These are phyloP conservation scores for Spinibarbus caldwelli DNA, from an alignment of 2,797 vertebrate species.

Conservation along the genomic window DNA sequence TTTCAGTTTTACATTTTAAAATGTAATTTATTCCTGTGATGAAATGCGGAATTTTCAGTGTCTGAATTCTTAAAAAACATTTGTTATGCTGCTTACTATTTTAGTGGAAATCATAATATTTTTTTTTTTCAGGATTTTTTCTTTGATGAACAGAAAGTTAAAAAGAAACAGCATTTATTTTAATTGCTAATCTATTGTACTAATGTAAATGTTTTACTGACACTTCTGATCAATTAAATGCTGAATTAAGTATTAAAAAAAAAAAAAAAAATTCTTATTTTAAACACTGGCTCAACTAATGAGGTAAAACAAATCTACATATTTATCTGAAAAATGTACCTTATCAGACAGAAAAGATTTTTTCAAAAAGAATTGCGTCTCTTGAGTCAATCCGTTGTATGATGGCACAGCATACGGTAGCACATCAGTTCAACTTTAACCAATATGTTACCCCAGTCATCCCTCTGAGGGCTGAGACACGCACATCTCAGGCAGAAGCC, in stretches of 20 bases:
- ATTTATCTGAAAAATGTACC: not conserved
- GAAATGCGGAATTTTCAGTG: not conserved
- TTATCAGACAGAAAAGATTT: not conserved
- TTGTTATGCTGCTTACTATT: not conserved
- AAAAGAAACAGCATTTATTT: not conserved
- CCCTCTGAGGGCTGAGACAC: conserved; percentile 29
- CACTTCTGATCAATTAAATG: not conserved
- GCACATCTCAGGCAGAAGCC: conserved; percentile 24
- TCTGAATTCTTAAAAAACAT: not conserved
- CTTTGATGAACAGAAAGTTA: not conserved
- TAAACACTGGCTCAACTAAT: not conserved
- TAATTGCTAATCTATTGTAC: too few species aligned
- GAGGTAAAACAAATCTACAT: not conserved
- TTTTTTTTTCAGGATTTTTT: not conserved
- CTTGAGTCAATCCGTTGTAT: not conserved
- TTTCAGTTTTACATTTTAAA: not conserved
- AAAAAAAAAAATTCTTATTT: too few species aligned
- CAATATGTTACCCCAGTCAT: conserved; percentile 2
- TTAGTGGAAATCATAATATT: not conserved
- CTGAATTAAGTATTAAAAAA: not conserved
- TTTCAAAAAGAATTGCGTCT: not conserved
- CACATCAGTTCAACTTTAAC: conserved; percentile 19
- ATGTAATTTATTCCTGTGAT: not conserved
- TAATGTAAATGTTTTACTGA: too few species aligned
- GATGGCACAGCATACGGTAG: not conserved